Evolutionary conservation across 2,797 vertebrate genomes (phyloP).

Genomic region (Poeciliopsis presidionis): DNA sequence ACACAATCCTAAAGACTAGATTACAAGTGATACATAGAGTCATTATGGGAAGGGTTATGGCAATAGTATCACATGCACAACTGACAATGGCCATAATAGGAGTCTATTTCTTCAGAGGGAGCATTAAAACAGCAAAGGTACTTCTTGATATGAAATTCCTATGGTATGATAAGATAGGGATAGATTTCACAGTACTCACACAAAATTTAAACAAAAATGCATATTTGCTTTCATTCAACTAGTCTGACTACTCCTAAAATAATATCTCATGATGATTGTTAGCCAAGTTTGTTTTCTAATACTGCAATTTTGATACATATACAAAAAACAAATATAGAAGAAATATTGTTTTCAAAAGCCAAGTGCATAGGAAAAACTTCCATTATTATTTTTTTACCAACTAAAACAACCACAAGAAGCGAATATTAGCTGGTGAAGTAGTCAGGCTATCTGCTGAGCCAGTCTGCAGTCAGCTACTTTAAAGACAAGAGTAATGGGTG

Average conservation of each 20-base stretch:
- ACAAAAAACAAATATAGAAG: background rate
- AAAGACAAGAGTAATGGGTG: background rate
- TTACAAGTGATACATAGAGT: constrained; percentile 81
- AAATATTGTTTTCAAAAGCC: background rate
- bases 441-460: background rate
- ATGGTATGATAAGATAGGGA: background rate
- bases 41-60: constrained; percentile 78
- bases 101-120: constrained; percentile 67
- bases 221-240: background rate
- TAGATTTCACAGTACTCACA: background rate
- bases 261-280: background rate
- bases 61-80: constrained; percentile 72
- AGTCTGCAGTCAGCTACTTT: background rate
- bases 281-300: background rate
- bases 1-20: constrained; percentile 82
- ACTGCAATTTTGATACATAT: background rate
- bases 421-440: background rate
- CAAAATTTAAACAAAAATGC: background rate
- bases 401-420: background rate
- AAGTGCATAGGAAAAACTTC: background rate
- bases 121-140: constrained; percentile 59
- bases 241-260: background rate
- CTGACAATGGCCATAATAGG: constrained; percentile 75
- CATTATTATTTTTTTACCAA: background rate
- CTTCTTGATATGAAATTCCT: constrained; percentile 35